Conservation (phyloP, 1,140 invertebrate genomes). For the Drosophila paulistorum region DNA sequence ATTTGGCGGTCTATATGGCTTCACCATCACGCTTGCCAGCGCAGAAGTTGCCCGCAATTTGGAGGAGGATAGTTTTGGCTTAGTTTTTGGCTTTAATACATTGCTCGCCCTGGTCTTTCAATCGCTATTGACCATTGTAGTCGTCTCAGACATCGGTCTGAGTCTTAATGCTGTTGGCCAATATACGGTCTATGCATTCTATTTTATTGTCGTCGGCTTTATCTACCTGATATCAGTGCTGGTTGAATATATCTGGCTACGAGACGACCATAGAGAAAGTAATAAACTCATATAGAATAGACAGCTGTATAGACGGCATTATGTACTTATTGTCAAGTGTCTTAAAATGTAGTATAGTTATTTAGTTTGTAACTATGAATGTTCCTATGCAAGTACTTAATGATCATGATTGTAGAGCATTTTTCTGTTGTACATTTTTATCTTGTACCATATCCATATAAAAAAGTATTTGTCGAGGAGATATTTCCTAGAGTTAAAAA, state of each 20-base stretch:
- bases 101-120: constrained; percentile 91
- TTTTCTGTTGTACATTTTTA: background rate
- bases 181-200: constrained; percentile 83
- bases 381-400: constrained; percentile 15
- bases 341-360: constrained; percentile 24
- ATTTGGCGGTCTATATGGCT: constrained; percentile 91
- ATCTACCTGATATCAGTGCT: constrained; percentile 70
- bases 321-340: constrained; percentile 35
- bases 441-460: background rate
- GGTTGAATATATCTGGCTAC: constrained; percentile 58
- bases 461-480: background rate
- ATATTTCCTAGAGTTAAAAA: background rate
- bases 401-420: background rate
- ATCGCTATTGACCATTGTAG: constrained; percentile 89
- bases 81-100: constrained; percentile 96
- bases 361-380: background rate
- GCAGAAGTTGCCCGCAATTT: constrained; percentile 93
- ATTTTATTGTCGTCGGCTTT: constrained; percentile 68
- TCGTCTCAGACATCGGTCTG: constrained; percentile 84
- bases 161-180: constrained; percentile 81
- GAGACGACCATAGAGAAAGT: constrained; percentile 17
- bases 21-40: constrained; percentile 93
- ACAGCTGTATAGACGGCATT: constrained; percentile 13
- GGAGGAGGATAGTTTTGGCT: constrained; percentile 91
- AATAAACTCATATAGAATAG: constrained; percentile 54